Evolutionary conservation across 2,797 vertebrate genomes (phyloP), one percentile per base, ranked within the genome.

Genomic region (Tapera naevia): DNA sequence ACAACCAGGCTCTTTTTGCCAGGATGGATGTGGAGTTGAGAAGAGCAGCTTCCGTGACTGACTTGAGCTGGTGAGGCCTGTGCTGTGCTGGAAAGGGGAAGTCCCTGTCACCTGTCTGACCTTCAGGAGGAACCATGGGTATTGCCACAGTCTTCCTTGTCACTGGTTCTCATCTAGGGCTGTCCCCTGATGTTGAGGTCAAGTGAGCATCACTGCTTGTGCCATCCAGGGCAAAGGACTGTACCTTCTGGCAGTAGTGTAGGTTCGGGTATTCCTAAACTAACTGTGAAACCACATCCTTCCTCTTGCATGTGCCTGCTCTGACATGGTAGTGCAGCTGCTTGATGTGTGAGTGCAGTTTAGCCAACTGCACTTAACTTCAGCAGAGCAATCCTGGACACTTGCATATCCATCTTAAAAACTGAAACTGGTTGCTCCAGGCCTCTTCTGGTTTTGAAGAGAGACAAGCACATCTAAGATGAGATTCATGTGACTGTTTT

Each of bases 211-310:
- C 1, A 0, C 39, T 39, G 54, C 33, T 61, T 66, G 70, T 1
- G 0, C 39, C 11, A 21, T 25, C 45, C 30, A 24, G 51, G 71
- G 33, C 2, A 0, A 51, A 41, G 53, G 66, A n/a, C 80, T 70
- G 9, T 23, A 48, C 32, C 27, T 79, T 69, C 76, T 91, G 94
- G 54, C 82, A 72, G 39, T 46, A 48, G 58, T 1, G 1, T 23
- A 24, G 43, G 32, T 91, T 76, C 0, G 1, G 35, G 17, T 95
- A 76, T 90, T 96, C 93, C 91, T 85, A 60, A 86, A 67, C 86
- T 73, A 91, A 85, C 88, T 67, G 76, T 91, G 86, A 94, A 95
- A 88, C 91, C 83, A 86, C 86, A 93, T 93, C 92, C 80, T 94
- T 89, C 86, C 91, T 80, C 82, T 89, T 72, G 73, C n/a, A 10